Evolutionary conservation across 1,140 invertebrate genomes (phyloP), one percentile per base, ranked within the genome.

Genomic region (Rhynchophorus ferrugineus): DNA sequence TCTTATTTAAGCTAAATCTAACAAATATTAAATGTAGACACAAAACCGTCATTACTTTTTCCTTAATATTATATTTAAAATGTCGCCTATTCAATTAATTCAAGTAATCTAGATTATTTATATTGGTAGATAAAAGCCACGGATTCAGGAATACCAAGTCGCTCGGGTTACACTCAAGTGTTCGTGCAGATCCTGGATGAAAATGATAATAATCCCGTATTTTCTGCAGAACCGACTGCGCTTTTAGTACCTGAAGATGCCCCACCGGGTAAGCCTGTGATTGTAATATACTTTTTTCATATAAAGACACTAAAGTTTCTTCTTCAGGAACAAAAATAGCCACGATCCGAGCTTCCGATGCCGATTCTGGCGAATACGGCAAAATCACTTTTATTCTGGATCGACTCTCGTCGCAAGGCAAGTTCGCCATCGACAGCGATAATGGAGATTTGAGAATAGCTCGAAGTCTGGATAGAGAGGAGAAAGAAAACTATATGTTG

Each of bases 161-260:
- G 88, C 63, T 84, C 80, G 19, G 75, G 77, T 0, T 65, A 80
- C 14, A 78, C 79, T 0, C 80, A 87, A 65, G 72, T 90, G 2
- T 81, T 78, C 57, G 79, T 90, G 45, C 82, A 85, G 69, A 82
- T 94, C 0, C 63, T 94, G 6, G 91, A 95, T 65, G 90, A 94
- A 69, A 95, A 95, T 66, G 91, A 95, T 67, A 95, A 95, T 62
- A 92, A 91, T 73, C 90, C 90, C 0, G 82, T 85, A 59, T 95
- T 94, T 62, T 71, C 84, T 13, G 76, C 80, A 1, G 81, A 83
- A 21, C 73, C 81, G 2, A 80, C 73, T 38, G 84, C 85, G 56
- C 77, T 91, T 20, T 80, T 79, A 2, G 80, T 91, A 1, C 72
- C 78, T 37, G 93, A 96, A 72, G 81, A 92, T 66, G 79, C 82